phyloP scores from a whole-genome alignment of 2,888 invertebrate genomes.

The Lordiphosa fenestrarum region DNA sequence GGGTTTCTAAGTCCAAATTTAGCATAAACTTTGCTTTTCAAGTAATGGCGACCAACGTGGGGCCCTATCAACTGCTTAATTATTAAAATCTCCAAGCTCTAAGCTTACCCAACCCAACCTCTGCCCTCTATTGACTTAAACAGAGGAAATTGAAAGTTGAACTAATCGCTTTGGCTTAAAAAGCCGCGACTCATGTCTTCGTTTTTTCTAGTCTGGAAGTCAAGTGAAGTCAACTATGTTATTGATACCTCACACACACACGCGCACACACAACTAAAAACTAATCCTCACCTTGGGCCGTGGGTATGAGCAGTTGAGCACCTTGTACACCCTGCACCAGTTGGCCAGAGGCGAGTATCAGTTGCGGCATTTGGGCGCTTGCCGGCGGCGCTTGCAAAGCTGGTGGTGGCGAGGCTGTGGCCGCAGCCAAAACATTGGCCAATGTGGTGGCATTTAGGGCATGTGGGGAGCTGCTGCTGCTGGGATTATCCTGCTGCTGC shows the following conservation, averaged over 20 bases:
- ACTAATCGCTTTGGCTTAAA: slow-evolving; percentile 55
- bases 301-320: slow-evolving; percentile 96
- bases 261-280: slow-evolving; percentile 24
- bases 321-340: slow-evolving; percentile 96
- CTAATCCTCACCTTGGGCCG: slow-evolving; percentile 89
- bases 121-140: background rate
- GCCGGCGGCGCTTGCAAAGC: slow-evolving; percentile 73
- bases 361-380: slow-evolving; percentile 88
- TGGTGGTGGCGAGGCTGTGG: slow-evolving; percentile 80
- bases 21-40: too few species aligned
- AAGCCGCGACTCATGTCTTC: slow-evolving; percentile 19
- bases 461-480: slow-evolving; percentile 66
- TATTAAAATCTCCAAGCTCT: background rate
- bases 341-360: slow-evolving; percentile 94
- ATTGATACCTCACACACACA: slow-evolving; percentile 46
- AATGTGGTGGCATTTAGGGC: slow-evolving; percentile 63
- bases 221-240: slow-evolving; percentile 65
- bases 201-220: slow-evolving; percentile 30
- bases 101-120: slow-evolving; percentile 1
- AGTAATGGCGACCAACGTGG: too few species aligned
- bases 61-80: background rate
- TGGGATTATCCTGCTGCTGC: slow-evolving; percentile 66
- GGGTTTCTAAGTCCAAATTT: too few species aligned
- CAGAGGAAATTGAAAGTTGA: slow-evolving; percentile 55
- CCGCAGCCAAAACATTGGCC: slow-evolving; percentile 77